Percentiles rank a stretch among this genome's conserved stretches.
These are phyloP conservation scores for Pontoporia blainvillei DNA, from an alignment of 2,113 vertebrate species.

Conservation along the genomic window DNA sequence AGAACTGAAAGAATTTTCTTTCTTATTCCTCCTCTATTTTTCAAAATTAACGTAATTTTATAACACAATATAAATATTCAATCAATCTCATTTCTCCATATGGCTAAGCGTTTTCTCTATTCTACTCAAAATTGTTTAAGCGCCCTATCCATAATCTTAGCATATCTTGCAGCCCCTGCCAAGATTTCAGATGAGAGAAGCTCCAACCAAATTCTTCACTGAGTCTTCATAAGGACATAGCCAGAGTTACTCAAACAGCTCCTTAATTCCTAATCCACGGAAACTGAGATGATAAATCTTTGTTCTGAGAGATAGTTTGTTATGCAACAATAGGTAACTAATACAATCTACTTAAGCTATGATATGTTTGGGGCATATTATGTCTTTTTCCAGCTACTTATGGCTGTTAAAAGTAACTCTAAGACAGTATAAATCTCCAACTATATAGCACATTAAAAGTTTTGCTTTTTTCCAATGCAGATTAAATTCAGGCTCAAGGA, in stretches of 20 bases:
- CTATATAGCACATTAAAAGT: neutral
- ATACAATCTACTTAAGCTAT: neutral
- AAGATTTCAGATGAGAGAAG: neutral
- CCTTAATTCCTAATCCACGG: neutral
- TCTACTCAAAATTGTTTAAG: neutral
- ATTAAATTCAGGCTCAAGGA: neutral
- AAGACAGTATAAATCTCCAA: neutral
- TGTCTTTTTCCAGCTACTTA: neutral
- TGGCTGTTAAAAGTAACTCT: neutral
- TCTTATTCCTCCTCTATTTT: neutral
- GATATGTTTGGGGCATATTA: neutral
- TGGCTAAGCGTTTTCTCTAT: neutral
- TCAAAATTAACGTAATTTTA: neutral
- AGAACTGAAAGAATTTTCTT: neutral
- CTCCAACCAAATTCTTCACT: neutral
- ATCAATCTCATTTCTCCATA: neutral
- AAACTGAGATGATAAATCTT: neutral
- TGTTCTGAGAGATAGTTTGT: neutral
- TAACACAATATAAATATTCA: slow-evolving; percentile 13
- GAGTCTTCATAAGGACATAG: neutral
- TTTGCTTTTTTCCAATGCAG: neutral
- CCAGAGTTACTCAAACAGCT: neutral
- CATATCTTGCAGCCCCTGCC: neutral
- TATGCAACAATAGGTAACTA: neutral
- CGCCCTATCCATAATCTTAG: neutral